Base-by-base conservation (phyloP, 2,113 vertebrate species). In the Apodemus speciosus region DNA sequence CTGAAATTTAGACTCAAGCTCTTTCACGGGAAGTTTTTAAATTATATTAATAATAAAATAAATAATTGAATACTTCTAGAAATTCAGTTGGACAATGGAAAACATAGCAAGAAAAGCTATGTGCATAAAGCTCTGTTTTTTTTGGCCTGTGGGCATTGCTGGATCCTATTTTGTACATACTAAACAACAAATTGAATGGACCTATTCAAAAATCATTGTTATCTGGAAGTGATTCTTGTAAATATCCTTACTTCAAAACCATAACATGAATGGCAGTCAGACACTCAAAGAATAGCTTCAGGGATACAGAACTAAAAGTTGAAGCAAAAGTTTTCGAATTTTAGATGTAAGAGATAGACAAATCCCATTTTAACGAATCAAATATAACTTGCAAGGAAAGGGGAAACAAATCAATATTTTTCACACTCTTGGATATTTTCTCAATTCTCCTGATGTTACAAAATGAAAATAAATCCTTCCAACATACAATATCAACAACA, bases 11-110 rank as follows among this genome's bases (percentile, higher is more conserved):
- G 93, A 97, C 90, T 97, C 90, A 89, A 95, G 88, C 96, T 96
- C 96, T 97, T 94, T 93, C 95, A 97, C 97, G 92, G 94, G 92
- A 96, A 97, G 96, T 97, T 98, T 98, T 97, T 0, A 0, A 97
- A 86, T 91, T 95, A 13, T 20, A 58, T 58, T 53, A 76, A n/a
- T 9, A 7, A 80, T 38, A 58, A 80, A 58, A 46, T 46, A 49
- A 43, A 13, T 32, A 87, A 43, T 6, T 69, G n/a, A 88, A 69
- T 20, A 18, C 9, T 53, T 40, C 27, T 46, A 43, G 25, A 3
- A 32, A 27, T 62, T 88, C n/a, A 92, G 11, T 11, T 90, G 8
- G 40, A 88, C 58, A 25, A 60, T 30, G 2, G 10, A 62, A 51
- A 6, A 1, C 7, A 51, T n/a, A 81, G 38, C n/a, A 16, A 75